phyloP scores from a whole-genome alignment of 2,888 invertebrate species.

The Agrotis exclamationis region DNA sequence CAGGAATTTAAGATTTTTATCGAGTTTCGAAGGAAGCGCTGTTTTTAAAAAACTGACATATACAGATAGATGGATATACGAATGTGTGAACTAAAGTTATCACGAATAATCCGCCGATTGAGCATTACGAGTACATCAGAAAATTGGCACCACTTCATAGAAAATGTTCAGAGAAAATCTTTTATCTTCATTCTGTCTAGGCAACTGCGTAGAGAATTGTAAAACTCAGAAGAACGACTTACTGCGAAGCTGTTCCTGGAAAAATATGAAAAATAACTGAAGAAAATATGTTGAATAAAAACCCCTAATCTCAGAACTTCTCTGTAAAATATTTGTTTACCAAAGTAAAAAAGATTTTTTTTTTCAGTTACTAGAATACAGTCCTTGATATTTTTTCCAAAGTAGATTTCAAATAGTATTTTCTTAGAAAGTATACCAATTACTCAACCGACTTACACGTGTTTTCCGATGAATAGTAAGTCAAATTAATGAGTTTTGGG shows the following conservation, averaged over 20 bases:
- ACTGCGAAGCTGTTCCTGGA: not conserved
- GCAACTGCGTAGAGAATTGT: not conserved
- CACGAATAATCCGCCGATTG: not conserved
- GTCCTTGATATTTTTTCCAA: not conserved
- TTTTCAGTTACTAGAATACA: not conserved
- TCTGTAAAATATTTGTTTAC: constrained; percentile 1
- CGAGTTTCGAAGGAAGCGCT: not conserved
- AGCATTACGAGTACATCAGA: not conserved
- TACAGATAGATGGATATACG: not conserved
- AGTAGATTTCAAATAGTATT: not conserved
- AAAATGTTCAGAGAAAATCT: not conserved
- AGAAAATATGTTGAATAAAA: too few relatives aligned
- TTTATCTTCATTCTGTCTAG: not conserved
- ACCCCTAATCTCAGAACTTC: not conserved
- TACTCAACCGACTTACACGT: constrained; percentile 2
- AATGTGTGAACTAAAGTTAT: not conserved
- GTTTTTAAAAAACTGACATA: not conserved
- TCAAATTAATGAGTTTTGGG: not conserved
- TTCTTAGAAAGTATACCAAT: not conserved
- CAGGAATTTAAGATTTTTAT: not conserved
- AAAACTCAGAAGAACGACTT: constrained; percentile 10
- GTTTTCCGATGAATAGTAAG: not conserved
- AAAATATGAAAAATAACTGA: not conserved
- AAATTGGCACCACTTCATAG: not conserved
- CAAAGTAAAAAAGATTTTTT: not conserved